Base-by-base conservation (phyloP, 2,888 invertebrate genomes). In the Doris montereyensis region DNA sequence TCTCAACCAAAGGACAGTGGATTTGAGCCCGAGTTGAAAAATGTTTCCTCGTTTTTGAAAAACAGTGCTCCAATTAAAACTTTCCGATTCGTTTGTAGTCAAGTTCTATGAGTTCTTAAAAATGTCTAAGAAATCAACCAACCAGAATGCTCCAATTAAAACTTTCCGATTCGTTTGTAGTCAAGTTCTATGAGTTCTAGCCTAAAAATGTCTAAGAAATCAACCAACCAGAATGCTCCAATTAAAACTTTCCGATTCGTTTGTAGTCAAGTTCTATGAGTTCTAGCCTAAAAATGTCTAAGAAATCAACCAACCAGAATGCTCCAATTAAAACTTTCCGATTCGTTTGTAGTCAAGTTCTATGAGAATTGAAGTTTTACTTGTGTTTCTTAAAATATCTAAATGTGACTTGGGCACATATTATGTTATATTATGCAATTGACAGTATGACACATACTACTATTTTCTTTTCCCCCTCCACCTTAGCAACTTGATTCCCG, bases 401-500 rank as follows among this genome's bases (percentile, higher is more conserved):
- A 10, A 17, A 17, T 17, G 5, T 41, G 8, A 10, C 52, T 17
- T 17, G 52, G 17, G 52, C 5, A 17, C 52, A 17, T 41, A 17
- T 17, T 41, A 41, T 5, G 17, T n/a, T n/a, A n/a, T n/a, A n/a
- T n/a, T n/a, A n/a, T n/a, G n/a, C n/a, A n/a, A n/a, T n/a, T n/a
- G n/a, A 41, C 17, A 10, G 5, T 41, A 10, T 41, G 17, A 41
- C 5, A 41, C 5, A 41, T 10, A 17, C 8, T 41, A 17, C 5
- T 41, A 10, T 41, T 41, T 41, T 10, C 26, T 4, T 35, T 58
- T 74, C 4, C 13, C 60, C 60, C 34, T 5, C n/a, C 32, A 10
- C 32, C 13, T 17, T 70, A 81, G 78, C 34, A 60, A 71, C 24
- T n/a, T 77, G 30, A 65, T 80, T 2, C 79, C 77, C 28, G 79